phyloP scores from a whole-genome alignment of 2,797 vertebrate genomes.

The Danionella dracula region DNA sequence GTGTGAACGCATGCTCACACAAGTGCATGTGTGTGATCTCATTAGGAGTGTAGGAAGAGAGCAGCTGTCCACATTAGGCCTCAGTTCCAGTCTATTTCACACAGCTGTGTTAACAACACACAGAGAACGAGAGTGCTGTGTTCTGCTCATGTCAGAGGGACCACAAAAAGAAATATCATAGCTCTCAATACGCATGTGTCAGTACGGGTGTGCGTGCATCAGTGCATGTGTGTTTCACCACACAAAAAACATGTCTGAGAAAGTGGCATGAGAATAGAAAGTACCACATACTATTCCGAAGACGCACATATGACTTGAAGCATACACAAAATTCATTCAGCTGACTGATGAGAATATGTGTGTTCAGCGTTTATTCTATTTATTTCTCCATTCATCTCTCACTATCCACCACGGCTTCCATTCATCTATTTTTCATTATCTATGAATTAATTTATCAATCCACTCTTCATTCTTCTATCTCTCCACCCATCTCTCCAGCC shows the following conservation, averaged over 20 bases:
- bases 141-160: slow-evolving; percentile 18
- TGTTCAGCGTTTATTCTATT: too few species aligned
- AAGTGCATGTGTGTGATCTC: slow-evolving; percentile 29
- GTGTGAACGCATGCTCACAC: not conserved
- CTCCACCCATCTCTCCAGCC: too few species aligned
- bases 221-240: not conserved
- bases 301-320: not conserved
- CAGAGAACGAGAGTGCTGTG: slow-evolving; percentile 8
- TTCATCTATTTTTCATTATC: too few species aligned
- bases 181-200: not conserved
- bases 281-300: slow-evolving; percentile 2
- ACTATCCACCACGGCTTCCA: too few species aligned
- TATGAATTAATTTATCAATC: too few species aligned
- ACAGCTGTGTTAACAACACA: slow-evolving; percentile 42
- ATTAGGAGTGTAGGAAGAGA: slow-evolving; percentile 34
- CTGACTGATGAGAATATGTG: slow-evolving; percentile 15
- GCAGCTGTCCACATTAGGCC: slow-evolving; percentile 40
- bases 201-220: not conserved
- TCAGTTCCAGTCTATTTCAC: slow-evolving; percentile 40
- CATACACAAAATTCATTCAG: not conserved
- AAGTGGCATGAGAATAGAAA: slow-evolving; percentile 15
- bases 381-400: not conserved
- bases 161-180: slow-evolving; percentile 27
- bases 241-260: too few species aligned
- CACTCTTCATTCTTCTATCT: too few species aligned